Percentiles rank a stretch among this genome's conserved stretches.
Conservation (phyloP, 2,888 invertebrate genomes). For the Onthophagus sagittarius region DNA sequence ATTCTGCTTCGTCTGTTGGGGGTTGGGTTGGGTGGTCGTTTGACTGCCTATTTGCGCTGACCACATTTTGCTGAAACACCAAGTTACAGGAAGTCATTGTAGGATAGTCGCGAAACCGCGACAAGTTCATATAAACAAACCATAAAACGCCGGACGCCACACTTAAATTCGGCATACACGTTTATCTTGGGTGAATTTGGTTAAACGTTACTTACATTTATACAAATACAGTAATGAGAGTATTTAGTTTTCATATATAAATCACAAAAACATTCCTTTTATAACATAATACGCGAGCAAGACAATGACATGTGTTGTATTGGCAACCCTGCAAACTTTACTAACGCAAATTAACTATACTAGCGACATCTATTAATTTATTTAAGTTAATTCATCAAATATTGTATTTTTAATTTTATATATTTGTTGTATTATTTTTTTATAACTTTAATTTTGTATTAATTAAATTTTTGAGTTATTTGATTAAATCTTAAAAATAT, state of each 20-base stretch:
- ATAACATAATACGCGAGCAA: conserved; percentile 31
- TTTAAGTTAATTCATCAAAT: too few relatives aligned
- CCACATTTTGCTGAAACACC: conserved; percentile 50
- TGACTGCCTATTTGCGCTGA: conserved; percentile 51
- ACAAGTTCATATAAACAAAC: conserved; percentile 4
- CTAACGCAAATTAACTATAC: background rate
- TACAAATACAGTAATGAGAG: conserved; percentile 17
- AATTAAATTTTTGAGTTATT: conserved; percentile 9
- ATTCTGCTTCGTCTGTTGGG: conserved; percentile 49
- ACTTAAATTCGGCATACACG: conserved; percentile 9
- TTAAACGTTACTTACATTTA: conserved; percentile 20
- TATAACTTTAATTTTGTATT: background rate
- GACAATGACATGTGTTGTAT: conserved; percentile 29
- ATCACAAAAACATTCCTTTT: conserved; percentile 31
- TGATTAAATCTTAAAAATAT: background rate
- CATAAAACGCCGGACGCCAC: background rate
- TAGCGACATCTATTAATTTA: background rate
- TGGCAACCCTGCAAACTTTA: conserved; percentile 12
- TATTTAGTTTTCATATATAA: conserved; percentile 26
- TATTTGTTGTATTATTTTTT: too few relatives aligned
- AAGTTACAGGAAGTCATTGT: background rate
- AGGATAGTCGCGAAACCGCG: background rate
- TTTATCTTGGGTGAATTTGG: background rate
- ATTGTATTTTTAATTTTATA: too few relatives aligned
- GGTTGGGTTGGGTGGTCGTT: conserved; percentile 43